Evolutionary conservation across 2,888 invertebrate genomes (phyloP), one percentile per base, ranked within the genome.

Genomic region (Lasioglossum leucozonium): DNA sequence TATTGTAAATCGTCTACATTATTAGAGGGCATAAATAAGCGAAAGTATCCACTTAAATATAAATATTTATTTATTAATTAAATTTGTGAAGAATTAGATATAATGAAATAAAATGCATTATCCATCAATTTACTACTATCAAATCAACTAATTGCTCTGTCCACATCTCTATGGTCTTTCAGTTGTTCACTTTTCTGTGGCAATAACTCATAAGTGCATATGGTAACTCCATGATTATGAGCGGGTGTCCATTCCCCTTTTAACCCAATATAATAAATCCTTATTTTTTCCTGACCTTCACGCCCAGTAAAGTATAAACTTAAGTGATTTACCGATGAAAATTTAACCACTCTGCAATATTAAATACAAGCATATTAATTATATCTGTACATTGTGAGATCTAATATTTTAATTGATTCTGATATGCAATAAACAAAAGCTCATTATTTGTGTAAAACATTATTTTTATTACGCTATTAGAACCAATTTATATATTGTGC

Each of bases 221-320:
- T 98, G 3, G 98, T 98, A 0, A 99, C 98, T 75, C 98, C 99
- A 94, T 99, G 98, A 89, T 97, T 96, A 93, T 98, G 98, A 0
- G 97, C 97, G 93, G 97, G 97, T 18, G 96, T 96, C 96, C 98
- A 99, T 95, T 99, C 99, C 37, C 99, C 99, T 94, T 97, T 97
- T 67, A 99, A 96, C 16, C 99, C 99, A 93, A 99, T 99, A 94
- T 99, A 99, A 94, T 97, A 98, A 86, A 99, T 97, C 93, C 96
- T 97, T 1, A 98, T 98, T 75, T 95, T 96, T n/a, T 98, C 98
- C 30, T 96, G 96, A 37, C 99, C 99, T 95, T 97, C 98, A 95
- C 99, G 99, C 26, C 96, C 96, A 13, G 98, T 98, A 94, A 99
- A 98, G 95, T 99, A 98, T 92, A 99, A 96, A 4, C 98, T 97